Conservation (phyloP, 2,888 invertebrate species). For the Halictus ligatus region DNA sequence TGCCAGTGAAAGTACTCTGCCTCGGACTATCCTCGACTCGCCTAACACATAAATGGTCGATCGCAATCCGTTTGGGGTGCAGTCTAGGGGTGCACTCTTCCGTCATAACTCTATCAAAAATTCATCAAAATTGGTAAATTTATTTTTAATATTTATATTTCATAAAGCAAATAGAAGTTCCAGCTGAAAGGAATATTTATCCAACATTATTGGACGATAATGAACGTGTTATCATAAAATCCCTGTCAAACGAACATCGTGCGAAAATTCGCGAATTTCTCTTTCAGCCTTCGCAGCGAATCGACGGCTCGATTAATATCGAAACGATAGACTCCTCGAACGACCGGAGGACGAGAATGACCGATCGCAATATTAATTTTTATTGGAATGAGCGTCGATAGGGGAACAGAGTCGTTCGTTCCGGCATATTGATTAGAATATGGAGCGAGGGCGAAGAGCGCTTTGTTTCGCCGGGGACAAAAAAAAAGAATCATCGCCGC, state of each 20-base stretch:
- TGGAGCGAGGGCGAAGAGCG: constrained; percentile 78
- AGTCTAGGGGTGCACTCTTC: too few species aligned
- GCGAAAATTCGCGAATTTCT: too few species aligned
- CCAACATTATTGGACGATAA: too few species aligned
- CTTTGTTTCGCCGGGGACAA: constrained; percentile 80
- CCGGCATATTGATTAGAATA: constrained; percentile 82
- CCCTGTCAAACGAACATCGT: too few species aligned
- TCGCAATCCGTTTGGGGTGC: background rate
- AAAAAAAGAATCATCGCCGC: constrained; percentile 78
- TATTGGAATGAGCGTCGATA: constrained; percentile 76
- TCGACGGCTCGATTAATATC: background rate
- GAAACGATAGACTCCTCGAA: constrained; percentile 27
- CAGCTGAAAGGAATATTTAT: too few species aligned
- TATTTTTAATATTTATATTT: too few species aligned
- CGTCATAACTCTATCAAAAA: background rate
- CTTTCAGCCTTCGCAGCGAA: background rate
- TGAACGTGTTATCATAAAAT: too few species aligned
- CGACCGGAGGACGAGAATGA: constrained; percentile 79
- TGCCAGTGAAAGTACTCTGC: background rate
- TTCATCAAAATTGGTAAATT: too few species aligned
- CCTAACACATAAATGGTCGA: background rate
- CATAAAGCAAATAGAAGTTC: too few species aligned
- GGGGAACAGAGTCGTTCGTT: constrained; percentile 59
- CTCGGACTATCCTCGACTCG: background rate
- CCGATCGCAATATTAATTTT: constrained; percentile 83